Conservation (phyloP, 2,888 invertebrate species). For the Baccha elongata region DNA sequence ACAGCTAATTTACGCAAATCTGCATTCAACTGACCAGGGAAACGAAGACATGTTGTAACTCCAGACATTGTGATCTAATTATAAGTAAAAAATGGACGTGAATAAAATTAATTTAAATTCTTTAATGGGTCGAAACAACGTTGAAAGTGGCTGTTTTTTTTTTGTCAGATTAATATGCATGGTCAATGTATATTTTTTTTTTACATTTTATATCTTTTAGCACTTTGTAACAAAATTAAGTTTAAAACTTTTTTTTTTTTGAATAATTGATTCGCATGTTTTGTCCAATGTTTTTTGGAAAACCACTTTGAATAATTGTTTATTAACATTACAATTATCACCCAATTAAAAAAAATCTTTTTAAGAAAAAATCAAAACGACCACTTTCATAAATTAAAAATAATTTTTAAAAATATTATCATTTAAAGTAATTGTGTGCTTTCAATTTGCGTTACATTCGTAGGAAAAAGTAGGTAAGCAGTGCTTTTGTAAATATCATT, state of each 20-base stretch:
- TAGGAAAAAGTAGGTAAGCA: conserved; percentile 18
- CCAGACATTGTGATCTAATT: conserved; percentile 87
- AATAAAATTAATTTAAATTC: background rate
- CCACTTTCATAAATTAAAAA: too few species aligned
- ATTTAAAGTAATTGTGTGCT: conserved; percentile 48
- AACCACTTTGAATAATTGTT: too few species aligned
- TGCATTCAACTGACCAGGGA: conserved; percentile 96
- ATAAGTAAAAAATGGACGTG: background rate
- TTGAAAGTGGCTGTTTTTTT: conserved; percentile 37
- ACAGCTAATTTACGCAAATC: conserved; percentile 93
- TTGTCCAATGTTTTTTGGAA: too few species aligned
- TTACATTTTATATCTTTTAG: background rate
- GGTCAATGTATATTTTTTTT: background rate
- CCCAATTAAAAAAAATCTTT: too few species aligned
- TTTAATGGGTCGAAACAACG: background rate
- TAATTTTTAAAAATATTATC: background rate
- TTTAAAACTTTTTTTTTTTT: too few species aligned
- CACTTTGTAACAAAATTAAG: too few species aligned
- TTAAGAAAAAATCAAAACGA: too few species aligned
- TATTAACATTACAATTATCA: too few species aligned
- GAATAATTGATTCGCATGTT: too few species aligned
- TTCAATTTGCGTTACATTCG: conserved; percentile 53
- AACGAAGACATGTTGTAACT: conserved; percentile 92
- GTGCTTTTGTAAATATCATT: conserved; percentile 47
- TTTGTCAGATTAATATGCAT: background rate